Evolutionary conservation across 2,113 vertebrate species (phyloP).

Genomic region (Blennius ocellaris): DNA sequence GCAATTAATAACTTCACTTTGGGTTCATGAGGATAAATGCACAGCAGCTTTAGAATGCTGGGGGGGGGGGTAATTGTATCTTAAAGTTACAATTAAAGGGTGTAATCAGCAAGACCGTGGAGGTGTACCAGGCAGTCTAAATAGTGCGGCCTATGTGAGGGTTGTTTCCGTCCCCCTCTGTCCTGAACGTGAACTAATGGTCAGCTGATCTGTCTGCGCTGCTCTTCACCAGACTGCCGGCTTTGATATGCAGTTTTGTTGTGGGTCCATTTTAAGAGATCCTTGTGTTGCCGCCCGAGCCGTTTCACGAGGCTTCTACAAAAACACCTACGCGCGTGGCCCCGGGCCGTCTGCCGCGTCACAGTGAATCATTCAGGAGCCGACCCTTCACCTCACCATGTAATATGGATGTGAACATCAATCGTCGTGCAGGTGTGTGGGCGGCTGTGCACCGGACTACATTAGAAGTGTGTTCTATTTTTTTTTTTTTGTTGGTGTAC

Average conservation of each 20-base stretch:
- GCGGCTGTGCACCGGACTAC: neutral
- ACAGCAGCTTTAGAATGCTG: neutral
- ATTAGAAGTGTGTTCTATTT: neutral
- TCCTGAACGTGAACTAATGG: neutral
- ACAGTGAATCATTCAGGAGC: too few species aligned
- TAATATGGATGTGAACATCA: too few species aligned
- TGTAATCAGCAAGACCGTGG: neutral
- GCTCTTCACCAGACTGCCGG: neutral
- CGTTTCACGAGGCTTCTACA: neutral
- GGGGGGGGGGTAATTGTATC: too few species aligned
- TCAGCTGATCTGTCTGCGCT: neutral
- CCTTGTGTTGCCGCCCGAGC: neutral
- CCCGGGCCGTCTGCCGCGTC: too few species aligned
- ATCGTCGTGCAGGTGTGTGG: too few species aligned
- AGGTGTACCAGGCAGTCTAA: neutral
- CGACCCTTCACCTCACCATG: too few species aligned
- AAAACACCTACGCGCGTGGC: neutral
- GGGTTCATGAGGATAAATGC: neutral
- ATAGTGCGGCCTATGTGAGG: neutral
- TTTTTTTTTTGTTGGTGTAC: conserved; percentile 29
- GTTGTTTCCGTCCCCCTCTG: neutral
- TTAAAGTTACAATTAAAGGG: neutral
- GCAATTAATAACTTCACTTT: neutral
- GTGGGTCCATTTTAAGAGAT: too few species aligned
- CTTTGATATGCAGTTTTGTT: neutral